Percentiles rank a stretch among this genome's conserved stretches.
phyloP scores from a whole-genome alignment of 2,888 invertebrate genomes.

The Himalopsyche tibetana region DNA sequence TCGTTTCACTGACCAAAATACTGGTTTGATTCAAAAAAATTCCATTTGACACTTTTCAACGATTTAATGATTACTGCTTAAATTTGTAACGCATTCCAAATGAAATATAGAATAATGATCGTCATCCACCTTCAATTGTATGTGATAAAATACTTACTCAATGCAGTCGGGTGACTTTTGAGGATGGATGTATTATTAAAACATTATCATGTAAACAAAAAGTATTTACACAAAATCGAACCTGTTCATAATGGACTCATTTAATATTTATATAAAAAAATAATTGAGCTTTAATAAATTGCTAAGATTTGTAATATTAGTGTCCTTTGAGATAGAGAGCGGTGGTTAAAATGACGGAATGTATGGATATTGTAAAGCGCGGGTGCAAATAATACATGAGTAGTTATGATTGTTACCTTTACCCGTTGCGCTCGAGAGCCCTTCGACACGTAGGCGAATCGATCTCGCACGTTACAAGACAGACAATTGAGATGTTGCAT shows the following conservation, averaged over 20 bases:
- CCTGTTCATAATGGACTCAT: conserved; percentile 18
- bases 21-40: too few species aligned
- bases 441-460: background rate
- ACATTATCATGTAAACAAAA: conserved; percentile 36
- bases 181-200: conserved; percentile 23
- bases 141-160: conserved; percentile 22
- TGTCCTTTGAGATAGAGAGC: conserved; percentile 22
- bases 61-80: conserved; percentile 21
- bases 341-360: background rate
- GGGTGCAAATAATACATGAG: conserved; percentile 17
- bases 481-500: background rate
- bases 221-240: conserved; percentile 12
- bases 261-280: conserved; percentile 55
- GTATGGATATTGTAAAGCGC: background rate
- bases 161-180: background rate
- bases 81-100: conserved; percentile 18
- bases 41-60: conserved; percentile 8
- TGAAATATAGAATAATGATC: background rate
- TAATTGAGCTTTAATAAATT: conserved; percentile 65
- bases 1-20: too few species aligned
- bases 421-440: background rate
- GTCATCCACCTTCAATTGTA: background rate
- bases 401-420: background rate
- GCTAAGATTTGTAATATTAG: conserved; percentile 63
- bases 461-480: background rate